Conservation (phyloP, 2,797 vertebrate genomes). For the Tokudaia muenninki region DNA sequence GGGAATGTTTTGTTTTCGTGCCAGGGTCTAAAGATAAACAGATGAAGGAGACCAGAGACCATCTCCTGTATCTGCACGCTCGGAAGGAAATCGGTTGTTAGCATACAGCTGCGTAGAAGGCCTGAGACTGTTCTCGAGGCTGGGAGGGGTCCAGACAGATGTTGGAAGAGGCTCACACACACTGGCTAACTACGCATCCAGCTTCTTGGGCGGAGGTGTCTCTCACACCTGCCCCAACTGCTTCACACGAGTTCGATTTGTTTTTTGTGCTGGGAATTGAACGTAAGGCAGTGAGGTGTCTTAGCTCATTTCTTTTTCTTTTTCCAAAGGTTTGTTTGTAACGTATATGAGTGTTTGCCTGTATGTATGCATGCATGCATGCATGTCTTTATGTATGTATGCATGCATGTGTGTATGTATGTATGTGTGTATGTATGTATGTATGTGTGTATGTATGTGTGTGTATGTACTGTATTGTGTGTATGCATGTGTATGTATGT, state of each 20-base stretch:
- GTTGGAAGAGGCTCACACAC: not conserved
- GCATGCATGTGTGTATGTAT: too few species aligned
- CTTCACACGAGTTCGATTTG: not conserved
- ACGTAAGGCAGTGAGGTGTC: too few species aligned
- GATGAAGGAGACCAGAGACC: not conserved
- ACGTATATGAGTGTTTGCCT: not conserved
- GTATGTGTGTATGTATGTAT: too few species aligned
- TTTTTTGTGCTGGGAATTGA: not conserved
- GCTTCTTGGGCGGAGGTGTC: not conserved
- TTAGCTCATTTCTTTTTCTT: not conserved
- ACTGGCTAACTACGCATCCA: not conserved
- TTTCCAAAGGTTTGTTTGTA: not conserved
- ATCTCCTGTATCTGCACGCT: not conserved
- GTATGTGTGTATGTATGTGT: too few species aligned
- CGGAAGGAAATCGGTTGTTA: not conserved
- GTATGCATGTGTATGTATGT: too few species aligned
- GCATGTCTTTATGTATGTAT: too few species aligned
- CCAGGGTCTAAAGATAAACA: slow-evolving; percentile 2
- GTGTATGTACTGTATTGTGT: too few species aligned
- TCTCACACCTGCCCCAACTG: too few species aligned
- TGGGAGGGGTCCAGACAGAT: not conserved
- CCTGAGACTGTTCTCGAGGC: not conserved
- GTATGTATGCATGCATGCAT: not conserved
- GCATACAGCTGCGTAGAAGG: too few species aligned
- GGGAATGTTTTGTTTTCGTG: not conserved